Evolutionary conservation across 2,113 vertebrate genomes (phyloP).

Genomic region (Lophura nycthemera): DNA sequence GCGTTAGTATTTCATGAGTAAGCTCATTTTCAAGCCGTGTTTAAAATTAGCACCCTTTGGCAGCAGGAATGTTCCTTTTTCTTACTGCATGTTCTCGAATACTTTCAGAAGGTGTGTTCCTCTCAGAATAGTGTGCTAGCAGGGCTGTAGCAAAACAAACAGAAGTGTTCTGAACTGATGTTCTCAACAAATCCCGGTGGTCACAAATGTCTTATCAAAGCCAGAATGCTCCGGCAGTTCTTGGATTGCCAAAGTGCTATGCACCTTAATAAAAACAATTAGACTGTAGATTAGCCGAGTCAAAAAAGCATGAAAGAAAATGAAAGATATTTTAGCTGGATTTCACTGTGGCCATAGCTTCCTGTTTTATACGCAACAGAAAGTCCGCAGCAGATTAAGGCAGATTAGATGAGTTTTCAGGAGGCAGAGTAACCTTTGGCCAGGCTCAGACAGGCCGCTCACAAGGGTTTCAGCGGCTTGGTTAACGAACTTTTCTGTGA

Average conservation of each 20-base stretch:
- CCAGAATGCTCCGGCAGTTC: background rate
- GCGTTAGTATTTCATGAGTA: background rate
- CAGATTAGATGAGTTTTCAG: background rate
- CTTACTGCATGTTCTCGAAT: background rate
- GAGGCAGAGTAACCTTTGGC: slow-evolving; percentile 7
- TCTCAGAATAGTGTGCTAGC: background rate
- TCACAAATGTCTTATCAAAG: background rate
- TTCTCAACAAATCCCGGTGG: background rate
- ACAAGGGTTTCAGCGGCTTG: background rate
- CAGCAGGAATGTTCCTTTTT: slow-evolving; percentile 21
- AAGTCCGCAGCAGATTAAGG: background rate
- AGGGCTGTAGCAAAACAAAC: background rate
- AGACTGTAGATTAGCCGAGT: background rate
- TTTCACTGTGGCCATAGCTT: background rate
- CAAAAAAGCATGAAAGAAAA: background rate
- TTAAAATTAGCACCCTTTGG: background rate
- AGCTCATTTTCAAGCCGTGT: background rate
- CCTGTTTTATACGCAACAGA: background rate
- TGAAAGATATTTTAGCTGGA: background rate
- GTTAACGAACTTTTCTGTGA: background rate
- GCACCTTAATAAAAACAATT: background rate
- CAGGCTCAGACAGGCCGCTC: background rate
- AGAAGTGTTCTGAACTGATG: background rate
- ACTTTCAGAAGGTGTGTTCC: background rate
- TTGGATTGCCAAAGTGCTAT: background rate